Base-by-base conservation (phyloP, 2,113 vertebrate genomes). In the Elachura formosa region DNA sequence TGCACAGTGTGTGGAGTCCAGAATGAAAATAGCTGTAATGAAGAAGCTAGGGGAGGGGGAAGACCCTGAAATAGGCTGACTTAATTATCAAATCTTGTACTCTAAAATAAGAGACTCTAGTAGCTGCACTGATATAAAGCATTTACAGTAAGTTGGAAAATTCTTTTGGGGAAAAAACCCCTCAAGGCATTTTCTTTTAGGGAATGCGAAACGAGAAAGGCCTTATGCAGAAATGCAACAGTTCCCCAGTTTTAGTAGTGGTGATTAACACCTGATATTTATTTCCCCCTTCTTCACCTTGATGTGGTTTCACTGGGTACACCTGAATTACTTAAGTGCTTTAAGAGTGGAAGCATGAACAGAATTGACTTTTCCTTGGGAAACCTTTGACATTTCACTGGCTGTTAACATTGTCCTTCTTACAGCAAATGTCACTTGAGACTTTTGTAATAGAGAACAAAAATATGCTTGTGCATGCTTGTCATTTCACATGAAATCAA, bases 361-460 rank as follows among this genome's bases (percentile, higher is more conserved):
- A 52, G 46, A 90, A 46, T 38, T 83, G 33, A 58, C 56, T 81
- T 93, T 38, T 96, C 46, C 61, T 81, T 78, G 62, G 66, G 78
- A 94, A 94, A 64, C 31, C 62, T 94, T 88, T 94, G 73, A 88
- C 82, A 93, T 95, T 92, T 93, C 58, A 29, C 43, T 88, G 75
- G 55, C 81, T 34, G n/a, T 86, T 96, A 89, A 45, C 13, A 0
- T 92, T 84, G 86, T 80, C 66, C 59, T 92, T 87, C 75, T 81
- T 92, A 46, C 68, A 92, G 81, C 72, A 92, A 86, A 92, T 93
- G 81, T 91, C 81, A 90, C 84, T 86, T 54, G 84, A 87, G 96
- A 81, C 56, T 71, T 91, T n/a, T 68, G 59, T 91, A 75, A 78
- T 45, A 77, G 89, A 64, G 36, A 49, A 34, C 6, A 36, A 78